Conservation (phyloP, 2,888 invertebrate genomes). For the Helleia helle region DNA sequence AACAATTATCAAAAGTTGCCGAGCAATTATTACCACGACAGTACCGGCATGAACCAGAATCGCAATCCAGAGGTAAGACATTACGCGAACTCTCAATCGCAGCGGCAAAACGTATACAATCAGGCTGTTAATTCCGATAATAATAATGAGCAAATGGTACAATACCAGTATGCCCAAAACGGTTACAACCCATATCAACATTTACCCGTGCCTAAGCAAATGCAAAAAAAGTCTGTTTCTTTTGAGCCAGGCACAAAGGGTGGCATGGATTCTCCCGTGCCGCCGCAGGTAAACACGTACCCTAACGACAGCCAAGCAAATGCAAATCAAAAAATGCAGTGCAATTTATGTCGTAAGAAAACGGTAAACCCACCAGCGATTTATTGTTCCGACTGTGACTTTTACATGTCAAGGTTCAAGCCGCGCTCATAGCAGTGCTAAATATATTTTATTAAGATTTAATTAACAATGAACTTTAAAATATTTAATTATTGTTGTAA, state of each 20-base stretch:
- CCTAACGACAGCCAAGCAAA: constrained; percentile 35
- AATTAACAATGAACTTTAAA: constrained; percentile 7
- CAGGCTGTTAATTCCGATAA: constrained; percentile 41
- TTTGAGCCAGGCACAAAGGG: constrained; percentile 84
- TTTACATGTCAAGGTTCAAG: constrained; percentile 90
- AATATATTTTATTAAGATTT: constrained; percentile 7
- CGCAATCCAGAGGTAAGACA: constrained; percentile 41
- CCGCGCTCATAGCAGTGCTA: constrained; percentile 68
- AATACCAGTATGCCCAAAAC: constrained; percentile 50
- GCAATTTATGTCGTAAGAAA: constrained; percentile 91
- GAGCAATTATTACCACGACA: constrained; percentile 49
- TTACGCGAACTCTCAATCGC: constrained; percentile 46
- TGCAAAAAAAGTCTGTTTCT: constrained; percentile 80
- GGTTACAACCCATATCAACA: constrained; percentile 77
- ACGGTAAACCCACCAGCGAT: constrained; percentile 83
- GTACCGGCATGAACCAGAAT: constrained; percentile 31
- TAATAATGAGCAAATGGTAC: constrained; percentile 36
- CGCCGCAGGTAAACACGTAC: constrained; percentile 48
- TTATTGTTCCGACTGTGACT: constrained; percentile 93
- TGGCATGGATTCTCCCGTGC: constrained; percentile 68
- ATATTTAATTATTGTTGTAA: constrained; percentile 6
- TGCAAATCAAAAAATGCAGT: constrained; percentile 75
- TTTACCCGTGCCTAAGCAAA: constrained; percentile 74
- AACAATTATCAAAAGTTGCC: constrained; percentile 53
- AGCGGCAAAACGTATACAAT: constrained; percentile 53